Evolutionary conservation across 2,888 invertebrate genomes (phyloP), one percentile per base, ranked within the genome.

Genomic region (Phytoseiulus persimilis): DNA sequence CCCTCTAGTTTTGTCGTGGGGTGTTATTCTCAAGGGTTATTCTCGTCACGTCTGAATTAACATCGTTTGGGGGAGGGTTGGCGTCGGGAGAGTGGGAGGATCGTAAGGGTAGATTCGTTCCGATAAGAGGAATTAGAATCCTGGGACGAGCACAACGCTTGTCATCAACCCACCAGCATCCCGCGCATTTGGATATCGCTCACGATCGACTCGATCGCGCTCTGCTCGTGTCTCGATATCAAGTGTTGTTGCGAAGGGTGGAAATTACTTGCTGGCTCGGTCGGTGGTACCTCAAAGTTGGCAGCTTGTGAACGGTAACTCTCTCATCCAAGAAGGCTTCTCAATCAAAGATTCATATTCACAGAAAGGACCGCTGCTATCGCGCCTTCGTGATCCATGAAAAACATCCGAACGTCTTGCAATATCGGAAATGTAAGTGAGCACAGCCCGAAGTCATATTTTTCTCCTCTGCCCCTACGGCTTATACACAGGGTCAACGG

Each of bases 401-500:
- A n/a, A 92, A 92, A 90, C 92, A 93, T 90, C 91, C 91, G 14
- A 93, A 93, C 91, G 91, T 93, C 32, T 91, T 93, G 28, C 92
- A 92, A 91, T 92, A 92, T 90, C 92, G 92, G 91, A 91, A 91
- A 90, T 92, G 92, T 92, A 91, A 92, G 92, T 91, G 28, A n/a
- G 23, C 11, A 32, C 23, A 31, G n/a, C 2, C 33, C 11, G 31
- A 18, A 84, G 14, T 3, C 2, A 9, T 39, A 39, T 9, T 39
- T 39, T 3, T 9, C 39, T 39, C 9, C 5, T 39, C 5, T 39
- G 3, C 3, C 39, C 5, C 39, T 9, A 39, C 3, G 9, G 5
- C 39, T 6, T 9, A 9, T 39, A 3, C 5, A 39, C 39, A 39
- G 39, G 39, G 39, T 39, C n/a, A n/a, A n/a, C n/a, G 39, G 39